Evolutionary conservation across 2,797 vertebrate species (phyloP), one percentile per base, ranked within the genome.

Genomic region (Sebastes nivosus): DNA sequence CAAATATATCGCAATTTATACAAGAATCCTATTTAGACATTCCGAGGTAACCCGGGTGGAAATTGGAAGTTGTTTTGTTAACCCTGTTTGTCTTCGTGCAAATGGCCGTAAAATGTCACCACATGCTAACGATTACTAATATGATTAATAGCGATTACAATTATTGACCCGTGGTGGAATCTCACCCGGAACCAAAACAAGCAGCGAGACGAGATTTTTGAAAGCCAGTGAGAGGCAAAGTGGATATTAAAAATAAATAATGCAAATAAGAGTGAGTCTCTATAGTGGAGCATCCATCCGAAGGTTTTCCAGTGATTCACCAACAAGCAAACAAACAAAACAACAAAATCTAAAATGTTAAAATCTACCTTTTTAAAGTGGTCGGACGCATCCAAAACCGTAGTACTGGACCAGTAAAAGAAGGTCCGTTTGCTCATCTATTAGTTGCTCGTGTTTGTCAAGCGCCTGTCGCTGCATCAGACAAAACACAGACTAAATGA

Each of bases 71-170:
- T 61, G 13, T 75, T 80, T 77, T 24, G 18, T 60, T 63, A 67
- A 64, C 24, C 58, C 16, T 34, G 25, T 46, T 60, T 61, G 27
- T 14, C 29, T 58, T 38, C 54, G 25, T 59, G n/a, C 72, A 73
- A 63, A 74, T 79, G 22, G 5, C 29, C 6, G 14, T 71, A 50
- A 72, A 78, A 75, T 72, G 22, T 72, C 52, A 70, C 50, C 79
- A 80, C 64, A 32, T 77, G 76, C n/a, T 57, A 67, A 68, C 72
- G 72, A 77, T 84, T 82, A 72, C 9, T 72, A 72, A 8, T 70
- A 61, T 25, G n/a, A 77, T 73, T 36, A 67, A 71, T 73, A 73
- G 20, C 25, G 20, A 71, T 77, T 74, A 58, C 10, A 24, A 61
- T 42, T 38, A 46, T 29, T 79, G 50, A 79, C 46, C 55, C 10